A percentile compares a stretch with the other conserved stretches of the same genome.
phyloP scores from a whole-genome alignment of 2,888 invertebrate species.

The Parthenolecanium corni region DNA sequence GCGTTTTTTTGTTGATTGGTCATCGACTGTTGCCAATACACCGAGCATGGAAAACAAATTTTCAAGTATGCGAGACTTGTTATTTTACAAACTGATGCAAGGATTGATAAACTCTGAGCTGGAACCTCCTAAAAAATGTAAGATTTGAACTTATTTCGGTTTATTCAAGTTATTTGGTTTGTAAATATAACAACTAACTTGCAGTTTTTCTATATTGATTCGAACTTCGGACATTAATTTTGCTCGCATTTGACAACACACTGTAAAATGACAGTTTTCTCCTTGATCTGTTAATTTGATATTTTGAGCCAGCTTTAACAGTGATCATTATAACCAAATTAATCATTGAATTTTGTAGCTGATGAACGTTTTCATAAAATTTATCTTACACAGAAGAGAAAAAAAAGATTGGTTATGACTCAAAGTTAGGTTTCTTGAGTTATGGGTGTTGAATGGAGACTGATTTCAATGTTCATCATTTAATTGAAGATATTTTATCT shows the following conservation, averaged over 20 bases:
- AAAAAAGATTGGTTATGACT: too few relatives aligned
- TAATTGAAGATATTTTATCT: too few relatives aligned
- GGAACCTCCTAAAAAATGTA: conserved; percentile 51
- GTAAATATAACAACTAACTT: conserved; percentile 42
- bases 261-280: conserved; percentile 62
- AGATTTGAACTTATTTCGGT: background rate
- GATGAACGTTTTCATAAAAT: too few relatives aligned
- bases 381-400: too few relatives aligned
- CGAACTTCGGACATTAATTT: conserved; percentile 69
- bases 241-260: conserved; percentile 66
- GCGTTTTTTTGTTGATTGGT: conserved; percentile 41
- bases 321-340: conserved; percentile 39
- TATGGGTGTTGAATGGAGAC: too few relatives aligned
- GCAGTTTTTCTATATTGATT: conserved; percentile 59
- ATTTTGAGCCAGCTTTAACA: conserved; percentile 44
- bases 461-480: too few relatives aligned
- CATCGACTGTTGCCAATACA: conserved; percentile 50
- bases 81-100: conserved; percentile 63
- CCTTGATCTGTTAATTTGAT: conserved; percentile 33
- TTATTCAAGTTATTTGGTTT: background rate
- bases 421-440: too few relatives aligned
- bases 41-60: conserved; percentile 62
- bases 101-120: conserved; percentile 55
- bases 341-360: background rate
- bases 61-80: conserved; percentile 67